These are phyloP conservation scores for Porites divaricata DNA, from an alignment of 92 coral and sea anemone genomes.

Conservation along the genomic window DNA sequence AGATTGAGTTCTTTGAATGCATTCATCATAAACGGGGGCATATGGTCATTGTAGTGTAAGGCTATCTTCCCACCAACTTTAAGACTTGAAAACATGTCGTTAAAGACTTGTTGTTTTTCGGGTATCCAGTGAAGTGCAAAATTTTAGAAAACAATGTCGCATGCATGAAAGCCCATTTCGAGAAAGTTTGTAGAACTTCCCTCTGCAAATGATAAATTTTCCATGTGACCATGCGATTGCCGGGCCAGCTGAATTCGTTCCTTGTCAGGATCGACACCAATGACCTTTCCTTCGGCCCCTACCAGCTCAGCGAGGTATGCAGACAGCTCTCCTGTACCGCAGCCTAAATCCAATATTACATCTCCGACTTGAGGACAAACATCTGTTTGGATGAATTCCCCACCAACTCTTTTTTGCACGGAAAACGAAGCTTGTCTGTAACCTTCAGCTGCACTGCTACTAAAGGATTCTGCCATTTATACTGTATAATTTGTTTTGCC, in stretches of 20 bases:
- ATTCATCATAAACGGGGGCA: neutral
- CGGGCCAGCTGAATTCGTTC: neutral
- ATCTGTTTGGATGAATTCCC: neutral
- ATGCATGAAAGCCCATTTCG: neutral
- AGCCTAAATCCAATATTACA: constrained; percentile 47
- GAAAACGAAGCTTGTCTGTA: neutral
- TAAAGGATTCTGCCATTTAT: neutral
- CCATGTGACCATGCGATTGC: neutral
- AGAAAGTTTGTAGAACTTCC: neutral
- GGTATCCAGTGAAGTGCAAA: neutral
- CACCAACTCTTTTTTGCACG: neutral
- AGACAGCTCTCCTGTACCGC: constrained; percentile 56
- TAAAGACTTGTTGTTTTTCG: neutral
- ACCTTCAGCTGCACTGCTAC: neutral
- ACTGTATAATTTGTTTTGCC: neutral
- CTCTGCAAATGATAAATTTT: neutral
- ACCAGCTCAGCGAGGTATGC: neutral
- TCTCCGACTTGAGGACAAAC: constrained; percentile 22
- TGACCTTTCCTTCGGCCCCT: neutral
- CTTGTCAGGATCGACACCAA: neutral
- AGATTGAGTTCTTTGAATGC: neutral
- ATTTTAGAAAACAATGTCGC: neutral
- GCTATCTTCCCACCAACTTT: neutral
- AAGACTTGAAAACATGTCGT: neutral
- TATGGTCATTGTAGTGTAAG: neutral